Percentiles rank a stretch among this genome's conserved stretches.
phyloP scores from a whole-genome alignment of 1,140 invertebrate species.

The Sarcophaga bullata region DNA sequence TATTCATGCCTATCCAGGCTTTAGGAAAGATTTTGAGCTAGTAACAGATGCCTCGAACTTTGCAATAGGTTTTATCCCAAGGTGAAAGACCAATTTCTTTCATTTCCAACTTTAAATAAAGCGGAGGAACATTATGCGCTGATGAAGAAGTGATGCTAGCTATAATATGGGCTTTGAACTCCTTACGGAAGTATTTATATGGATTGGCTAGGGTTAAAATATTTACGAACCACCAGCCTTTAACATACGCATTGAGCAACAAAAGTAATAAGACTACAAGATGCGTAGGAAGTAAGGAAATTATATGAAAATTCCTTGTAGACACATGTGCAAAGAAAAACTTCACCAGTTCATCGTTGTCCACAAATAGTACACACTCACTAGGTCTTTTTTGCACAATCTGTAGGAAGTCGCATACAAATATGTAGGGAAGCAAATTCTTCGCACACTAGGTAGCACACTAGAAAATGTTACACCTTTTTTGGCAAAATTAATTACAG shows the following conservation, averaged over 20 bases:
- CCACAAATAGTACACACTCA: too few species aligned
- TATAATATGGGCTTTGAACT: conserved; percentile 59
- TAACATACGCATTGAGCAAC: conserved; percentile 61
- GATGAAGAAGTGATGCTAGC: conserved; percentile 53
- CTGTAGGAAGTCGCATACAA: too few species aligned
- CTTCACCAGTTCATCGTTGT: too few species aligned
- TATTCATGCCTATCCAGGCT: conserved; percentile 20
- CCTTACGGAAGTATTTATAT: conserved; percentile 56
- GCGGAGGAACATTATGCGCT: conserved; percentile 52
- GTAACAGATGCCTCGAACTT: conserved; percentile 37
- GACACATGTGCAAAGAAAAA: too few species aligned
- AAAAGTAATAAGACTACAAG: too few species aligned
- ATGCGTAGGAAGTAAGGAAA: too few species aligned
- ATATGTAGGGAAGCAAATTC: too few species aligned
- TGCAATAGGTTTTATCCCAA: neutral
- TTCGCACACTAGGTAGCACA: too few species aligned
- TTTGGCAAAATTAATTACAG: too few species aligned
- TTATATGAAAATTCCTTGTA: too few species aligned
- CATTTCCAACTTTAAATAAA: conserved; percentile 44
- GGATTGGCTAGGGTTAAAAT: conserved; percentile 48
- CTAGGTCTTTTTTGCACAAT: too few species aligned
- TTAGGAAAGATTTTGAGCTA: conserved; percentile 39
- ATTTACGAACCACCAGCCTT: conserved; percentile 58
- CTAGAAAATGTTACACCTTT: too few species aligned
- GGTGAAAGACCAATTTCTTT: neutral